Percentiles rank a stretch among this genome's conserved stretches.
These are phyloP conservation scores for Rutpela maculata DNA, from an alignment of 2,888 invertebrate genomes.

Conservation along the genomic window DNA sequence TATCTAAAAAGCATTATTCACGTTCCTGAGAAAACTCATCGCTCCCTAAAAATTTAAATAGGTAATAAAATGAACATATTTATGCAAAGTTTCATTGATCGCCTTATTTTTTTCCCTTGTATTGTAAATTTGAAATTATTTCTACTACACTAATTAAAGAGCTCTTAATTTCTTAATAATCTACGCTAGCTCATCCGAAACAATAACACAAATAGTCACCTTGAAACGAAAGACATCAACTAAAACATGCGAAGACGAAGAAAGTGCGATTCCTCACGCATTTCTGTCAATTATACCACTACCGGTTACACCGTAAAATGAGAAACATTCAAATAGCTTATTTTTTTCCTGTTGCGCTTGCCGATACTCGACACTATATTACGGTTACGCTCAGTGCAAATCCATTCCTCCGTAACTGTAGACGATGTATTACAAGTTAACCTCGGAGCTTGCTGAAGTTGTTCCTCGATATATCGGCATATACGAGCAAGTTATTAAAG, in stretches of 20 bases:
- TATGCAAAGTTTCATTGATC: no score
- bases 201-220: neutral
- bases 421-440: neutral
- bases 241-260: neutral
- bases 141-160: neutral
- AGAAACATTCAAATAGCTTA: neutral
- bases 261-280: neutral
- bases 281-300: neutral
- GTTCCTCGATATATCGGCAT: neutral
- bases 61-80: no score
- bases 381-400: neutral
- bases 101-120: no score
- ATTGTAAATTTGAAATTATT: no score
- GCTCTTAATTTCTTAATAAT: neutral
- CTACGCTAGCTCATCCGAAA: neutral
- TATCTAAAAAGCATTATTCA: no score
- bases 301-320: neutral
- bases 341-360: neutral
- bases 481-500: neutral
- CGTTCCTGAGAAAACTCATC: no score
- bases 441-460: slow-evolving; percentile 3
- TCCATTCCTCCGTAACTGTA: neutral
- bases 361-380: neutral
- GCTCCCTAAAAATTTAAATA: no score
- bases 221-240: neutral